These are phyloP conservation scores for Erythrocebus patas DNA, from an alignment of 2,113 vertebrate species.

Conservation along the genomic window DNA sequence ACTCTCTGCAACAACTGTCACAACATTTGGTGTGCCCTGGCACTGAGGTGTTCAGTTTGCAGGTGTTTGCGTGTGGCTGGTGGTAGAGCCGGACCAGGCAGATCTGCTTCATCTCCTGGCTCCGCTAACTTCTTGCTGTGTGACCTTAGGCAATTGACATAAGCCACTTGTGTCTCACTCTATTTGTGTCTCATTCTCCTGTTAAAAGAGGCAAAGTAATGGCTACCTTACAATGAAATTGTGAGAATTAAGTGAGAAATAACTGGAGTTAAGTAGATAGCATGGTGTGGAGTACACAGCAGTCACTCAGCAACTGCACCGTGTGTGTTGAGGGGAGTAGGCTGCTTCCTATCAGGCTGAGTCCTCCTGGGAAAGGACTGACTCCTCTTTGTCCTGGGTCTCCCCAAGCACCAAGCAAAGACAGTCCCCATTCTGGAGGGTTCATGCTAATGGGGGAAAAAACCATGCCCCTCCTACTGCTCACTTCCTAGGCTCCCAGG, in stretches of 20 bases:
- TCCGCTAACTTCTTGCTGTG: not conserved
- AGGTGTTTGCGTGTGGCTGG: fast-evolving
- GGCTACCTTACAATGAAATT: not conserved
- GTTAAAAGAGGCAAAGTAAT: not conserved
- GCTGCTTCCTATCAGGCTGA: not conserved
- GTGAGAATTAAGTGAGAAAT: not conserved
- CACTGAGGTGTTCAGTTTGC: not conserved
- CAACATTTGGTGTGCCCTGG: not conserved
- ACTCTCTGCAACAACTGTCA: not conserved
- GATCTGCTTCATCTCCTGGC: not conserved
- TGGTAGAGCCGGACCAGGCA: not conserved
- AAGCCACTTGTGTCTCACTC: not conserved
- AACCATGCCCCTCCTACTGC: not conserved
- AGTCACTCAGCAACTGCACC: not conserved
- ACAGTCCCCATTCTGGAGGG: not conserved
- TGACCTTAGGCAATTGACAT: not conserved
- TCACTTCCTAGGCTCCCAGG: not conserved
- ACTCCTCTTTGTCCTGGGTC: not conserved
- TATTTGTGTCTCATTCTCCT: not conserved
- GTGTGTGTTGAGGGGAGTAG: not conserved
- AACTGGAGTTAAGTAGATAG: not conserved
- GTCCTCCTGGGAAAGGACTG: not conserved
- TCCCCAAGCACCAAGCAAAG: not conserved
- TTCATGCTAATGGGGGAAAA: not conserved
- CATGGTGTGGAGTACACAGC: too few species aligned